Evolutionary conservation across 2,797 vertebrate genomes (phyloP), one percentile per base, ranked within the genome.

Genomic region (Sparus aurata): DNA sequence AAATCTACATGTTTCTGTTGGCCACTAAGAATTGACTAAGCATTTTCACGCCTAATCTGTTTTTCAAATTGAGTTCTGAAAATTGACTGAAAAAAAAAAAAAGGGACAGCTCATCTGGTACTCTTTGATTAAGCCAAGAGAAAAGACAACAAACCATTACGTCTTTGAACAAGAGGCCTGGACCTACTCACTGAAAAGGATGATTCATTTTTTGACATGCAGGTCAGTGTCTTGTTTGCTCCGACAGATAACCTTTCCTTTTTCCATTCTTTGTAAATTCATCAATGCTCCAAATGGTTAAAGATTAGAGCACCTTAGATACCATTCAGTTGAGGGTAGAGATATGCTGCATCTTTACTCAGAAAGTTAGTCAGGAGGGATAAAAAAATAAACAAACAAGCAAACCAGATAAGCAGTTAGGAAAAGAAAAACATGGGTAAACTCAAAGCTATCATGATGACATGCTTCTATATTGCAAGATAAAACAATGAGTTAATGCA

Each of bases 191-290:
- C 1, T 43, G n/a, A 30, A 17, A 27, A 46, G 20, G 43, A 68
- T 54, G 47, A 84, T 38, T 62, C 54, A 0, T 41, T 77, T 60
- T 41, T 12, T 46, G 1, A 66, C 73, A n/a, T 25, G 8, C 16
- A 41, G 58, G 65, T 69, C 20, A 84, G 55, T 60, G 67, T 79
- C 59, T 69, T 9, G 25, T 79, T 86, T 83, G 50, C 20, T 45
- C 34, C 49, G 11, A 58, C n/a, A 64, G 55, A 80, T 65, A 70
- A 57, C 13, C 15, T 34, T 15, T 4, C 13, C 15, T 34, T 15
- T 4, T 10, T 22, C 30, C 18, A 23, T 25, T 18, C 46, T 18
- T n/a, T 58, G 3, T 5, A 15, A 38, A 17, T 41, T 15, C 70
- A 73, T 58, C 20, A 43, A 22, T 12, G 0, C 4, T 72, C 61